Base-by-base conservation (phyloP, 2,113 vertebrate genomes). In the Amazona vittata region DNA sequence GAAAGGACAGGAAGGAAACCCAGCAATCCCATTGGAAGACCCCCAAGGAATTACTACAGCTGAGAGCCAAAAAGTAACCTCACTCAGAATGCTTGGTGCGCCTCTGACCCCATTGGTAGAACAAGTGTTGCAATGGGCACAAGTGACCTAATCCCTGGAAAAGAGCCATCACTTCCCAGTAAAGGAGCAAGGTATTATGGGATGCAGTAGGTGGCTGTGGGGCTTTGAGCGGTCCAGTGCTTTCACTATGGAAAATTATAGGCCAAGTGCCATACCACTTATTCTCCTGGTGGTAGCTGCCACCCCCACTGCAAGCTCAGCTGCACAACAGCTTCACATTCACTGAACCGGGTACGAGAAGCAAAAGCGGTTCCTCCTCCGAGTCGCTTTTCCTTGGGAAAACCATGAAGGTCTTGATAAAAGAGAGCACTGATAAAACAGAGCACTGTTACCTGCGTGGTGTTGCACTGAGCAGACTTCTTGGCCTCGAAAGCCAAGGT, bases 261-360 rank as follows among this genome's bases (percentile, higher is more conserved):
- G 77, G 21, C 28, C 0, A 0, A 41, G 39, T 31, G 33, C 17
- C 22, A 2, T 12, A 2, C 12, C 1, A 2, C 33, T 59, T 3
- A 2, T 31, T 53, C 49, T 75, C 17, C 46, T 4, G 18, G 44
- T 7, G 5, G 5, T 6, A 20, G 10, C n/a, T 59, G 13, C 24
- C 13, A 59, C 15, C 33, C 13, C 9, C 57, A 35, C 57, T 24
- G 57, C 33, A 10, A 35, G 57, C 57, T 59, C 57, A 35, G 57
- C 57, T 59, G 7, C 16, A 24, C 2, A 0, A 2, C 24, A 14
- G 28, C 5, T 18, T n/a, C 0, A 0, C 2, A 10, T 5, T 60
- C 3, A 1, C 63, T 17, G 1, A 4, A 4, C 11, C 4, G 37
- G 55, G 2, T 6, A 8, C 0, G 2, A 49, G 22, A 22, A 43